phyloP scores from a whole-genome alignment of 2,113 vertebrate genomes.

The Scopus umbretta region DNA sequence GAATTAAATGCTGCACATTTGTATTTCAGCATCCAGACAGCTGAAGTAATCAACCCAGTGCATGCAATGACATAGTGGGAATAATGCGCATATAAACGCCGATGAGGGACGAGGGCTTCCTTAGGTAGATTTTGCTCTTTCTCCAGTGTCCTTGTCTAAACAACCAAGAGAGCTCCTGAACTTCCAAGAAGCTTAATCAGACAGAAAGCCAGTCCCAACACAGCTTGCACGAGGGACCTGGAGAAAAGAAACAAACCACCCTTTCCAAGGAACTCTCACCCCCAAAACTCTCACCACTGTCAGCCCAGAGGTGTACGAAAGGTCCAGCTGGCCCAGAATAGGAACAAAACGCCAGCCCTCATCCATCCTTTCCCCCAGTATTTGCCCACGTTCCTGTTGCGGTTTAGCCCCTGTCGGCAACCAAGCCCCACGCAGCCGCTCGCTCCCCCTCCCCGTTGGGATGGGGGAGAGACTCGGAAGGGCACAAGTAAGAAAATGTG shows the following conservation, averaged over 20 bases:
- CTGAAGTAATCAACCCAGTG: not conserved
- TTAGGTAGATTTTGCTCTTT: not conserved
- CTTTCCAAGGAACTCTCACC: not conserved
- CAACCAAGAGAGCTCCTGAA: not conserved
- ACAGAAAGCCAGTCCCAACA: not conserved
- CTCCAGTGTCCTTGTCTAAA: not conserved
- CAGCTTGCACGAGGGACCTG: not conserved
- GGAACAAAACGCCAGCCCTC: not conserved
- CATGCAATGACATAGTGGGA: not conserved
- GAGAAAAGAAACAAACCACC: not conserved
- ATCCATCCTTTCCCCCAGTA: not conserved
- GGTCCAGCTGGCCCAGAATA: not conserved
- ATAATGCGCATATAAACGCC: not conserved
- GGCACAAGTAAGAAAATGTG: too few species aligned
- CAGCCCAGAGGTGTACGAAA: not conserved
- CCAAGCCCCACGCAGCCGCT: too few species aligned
- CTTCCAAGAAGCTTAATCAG: not conserved
- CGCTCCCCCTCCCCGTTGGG: too few species aligned
- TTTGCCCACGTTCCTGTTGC: not conserved
- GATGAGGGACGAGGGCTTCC: fast-evolving
- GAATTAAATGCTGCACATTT: conserved; percentile 5
- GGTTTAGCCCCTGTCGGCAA: too few species aligned
- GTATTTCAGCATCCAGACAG: not conserved
- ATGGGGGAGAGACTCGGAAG: too few species aligned
- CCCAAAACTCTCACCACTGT: not conserved